phyloP scores from a whole-genome alignment of 2,888 invertebrate genomes.

The Synanthedon myopaeformis region DNA sequence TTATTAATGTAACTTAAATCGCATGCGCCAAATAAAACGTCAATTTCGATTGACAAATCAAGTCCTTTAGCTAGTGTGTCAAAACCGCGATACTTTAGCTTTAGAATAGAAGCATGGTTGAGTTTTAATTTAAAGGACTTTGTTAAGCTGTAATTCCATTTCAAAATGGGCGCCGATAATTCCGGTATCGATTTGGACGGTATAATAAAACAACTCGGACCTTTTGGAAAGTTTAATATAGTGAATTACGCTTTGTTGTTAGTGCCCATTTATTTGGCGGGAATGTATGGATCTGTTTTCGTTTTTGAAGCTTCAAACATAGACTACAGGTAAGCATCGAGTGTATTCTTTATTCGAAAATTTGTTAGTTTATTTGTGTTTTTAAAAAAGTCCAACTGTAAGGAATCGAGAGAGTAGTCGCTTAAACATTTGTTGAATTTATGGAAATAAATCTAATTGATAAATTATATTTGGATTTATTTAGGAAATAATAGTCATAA shows the following conservation, averaged over 20 bases:
- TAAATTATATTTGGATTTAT: too few relatives aligned
- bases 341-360: too few relatives aligned
- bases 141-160: constrained; percentile 10
- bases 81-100: not conserved
- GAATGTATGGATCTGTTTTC: constrained; percentile 53
- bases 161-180: constrained; percentile 32
- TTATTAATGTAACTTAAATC: not conserved
- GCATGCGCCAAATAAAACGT: not conserved
- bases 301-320: constrained; percentile 58
- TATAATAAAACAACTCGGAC: constrained; percentile 43
- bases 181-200: constrained; percentile 35
- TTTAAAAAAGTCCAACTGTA: too few relatives aligned
- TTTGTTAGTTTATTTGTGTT: too few relatives aligned
- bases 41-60: not conserved
- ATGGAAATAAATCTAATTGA: too few relatives aligned
- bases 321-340: constrained; percentile 34
- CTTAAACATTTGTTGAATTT: too few relatives aligned
- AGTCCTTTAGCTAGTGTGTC: not conserved
- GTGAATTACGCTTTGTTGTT: constrained; percentile 51
- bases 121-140: constrained; percentile 1
- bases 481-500: too few relatives aligned
- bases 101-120: not conserved
- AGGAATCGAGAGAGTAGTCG: too few relatives aligned
- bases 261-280: constrained; percentile 55
- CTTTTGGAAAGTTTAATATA: constrained; percentile 53